A percentile compares a stretch with the other conserved stretches of the same genome.
Conservation (phyloP, 2,888 invertebrate genomes). For the Protula sp. region DNA sequence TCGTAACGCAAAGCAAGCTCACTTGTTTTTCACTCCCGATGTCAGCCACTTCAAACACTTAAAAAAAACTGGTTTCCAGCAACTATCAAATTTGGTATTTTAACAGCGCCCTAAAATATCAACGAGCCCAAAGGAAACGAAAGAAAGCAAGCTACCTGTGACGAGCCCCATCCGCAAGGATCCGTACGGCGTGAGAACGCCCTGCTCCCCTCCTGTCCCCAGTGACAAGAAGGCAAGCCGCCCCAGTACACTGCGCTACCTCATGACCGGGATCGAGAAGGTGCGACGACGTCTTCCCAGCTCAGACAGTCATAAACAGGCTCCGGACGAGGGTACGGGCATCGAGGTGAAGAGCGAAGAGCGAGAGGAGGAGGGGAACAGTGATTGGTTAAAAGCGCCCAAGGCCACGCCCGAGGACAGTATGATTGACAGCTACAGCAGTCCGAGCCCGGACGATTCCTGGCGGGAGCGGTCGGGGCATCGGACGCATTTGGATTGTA, state of each 20-base stretch:
- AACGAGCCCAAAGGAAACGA: neutral
- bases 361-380: slow-evolving; percentile 1
- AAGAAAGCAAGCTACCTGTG: neutral
- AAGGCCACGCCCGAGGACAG: slow-evolving; percentile 25
- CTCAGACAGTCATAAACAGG: neutral
- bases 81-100: too few species aligned
- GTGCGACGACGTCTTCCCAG: neutral
- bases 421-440: slow-evolving; percentile 14
- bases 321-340: neutral
- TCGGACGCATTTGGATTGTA: too few species aligned
- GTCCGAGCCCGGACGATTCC: too few species aligned
- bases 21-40: too few species aligned
- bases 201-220: neutral
- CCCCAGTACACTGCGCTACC: slow-evolving; percentile 15
- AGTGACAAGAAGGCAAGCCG: neutral
- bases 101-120: slow-evolving; percentile 10
- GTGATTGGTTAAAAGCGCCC: too few species aligned
- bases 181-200: neutral
- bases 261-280: slow-evolving; percentile 1
- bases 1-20: too few species aligned
- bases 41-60: too few species aligned
- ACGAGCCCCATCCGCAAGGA: neutral
- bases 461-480: too few species aligned
- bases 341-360: neutral
- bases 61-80: too few species aligned